Evolutionary conservation across 2,797 vertebrate species (phyloP).

Genomic region (Gymnocypris eckloni): DNA sequence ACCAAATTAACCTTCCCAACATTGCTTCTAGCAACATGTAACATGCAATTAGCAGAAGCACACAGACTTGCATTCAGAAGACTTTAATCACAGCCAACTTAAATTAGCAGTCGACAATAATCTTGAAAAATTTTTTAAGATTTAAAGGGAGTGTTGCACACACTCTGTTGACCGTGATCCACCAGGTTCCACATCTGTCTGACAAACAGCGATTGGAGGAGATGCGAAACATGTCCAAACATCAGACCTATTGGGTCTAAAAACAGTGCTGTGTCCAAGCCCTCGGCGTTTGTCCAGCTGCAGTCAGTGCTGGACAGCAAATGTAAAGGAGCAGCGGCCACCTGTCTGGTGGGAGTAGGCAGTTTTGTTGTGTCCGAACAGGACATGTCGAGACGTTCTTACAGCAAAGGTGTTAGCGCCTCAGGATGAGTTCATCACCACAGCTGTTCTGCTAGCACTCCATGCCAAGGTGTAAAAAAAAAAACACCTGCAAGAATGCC

Average conservation of each 20-base stretch:
- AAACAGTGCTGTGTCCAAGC: slow-evolving; percentile 32
- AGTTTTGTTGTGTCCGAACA: slow-evolving; percentile 63
- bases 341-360: slow-evolving; percentile 40
- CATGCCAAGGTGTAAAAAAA: slow-evolving; percentile 45
- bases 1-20: too few relatives aligned
- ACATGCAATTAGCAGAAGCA: background rate
- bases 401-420: slow-evolving; percentile 63
- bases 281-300: background rate
- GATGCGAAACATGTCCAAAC: slow-evolving; percentile 40
- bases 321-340: slow-evolving; percentile 37
- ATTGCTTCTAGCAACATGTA: background rate
- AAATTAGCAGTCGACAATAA: background rate
- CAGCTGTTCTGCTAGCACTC: slow-evolving; percentile 60
- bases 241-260: slow-evolving; percentile 23
- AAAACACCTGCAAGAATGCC: slow-evolving; percentile 48
- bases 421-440: slow-evolving; percentile 60
- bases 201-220: slow-evolving; percentile 36
- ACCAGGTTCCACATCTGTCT: slow-evolving; percentile 34
- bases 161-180: background rate
- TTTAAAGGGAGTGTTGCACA: background rate
- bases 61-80: background rate
- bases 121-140: background rate
- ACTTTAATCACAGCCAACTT: background rate
- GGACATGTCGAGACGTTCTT: slow-evolving; percentile 60
- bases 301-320: slow-evolving; percentile 9